Conservation (phyloP, 1,140 invertebrate species). For the Brachionus asplanchnoidis region DNA sequence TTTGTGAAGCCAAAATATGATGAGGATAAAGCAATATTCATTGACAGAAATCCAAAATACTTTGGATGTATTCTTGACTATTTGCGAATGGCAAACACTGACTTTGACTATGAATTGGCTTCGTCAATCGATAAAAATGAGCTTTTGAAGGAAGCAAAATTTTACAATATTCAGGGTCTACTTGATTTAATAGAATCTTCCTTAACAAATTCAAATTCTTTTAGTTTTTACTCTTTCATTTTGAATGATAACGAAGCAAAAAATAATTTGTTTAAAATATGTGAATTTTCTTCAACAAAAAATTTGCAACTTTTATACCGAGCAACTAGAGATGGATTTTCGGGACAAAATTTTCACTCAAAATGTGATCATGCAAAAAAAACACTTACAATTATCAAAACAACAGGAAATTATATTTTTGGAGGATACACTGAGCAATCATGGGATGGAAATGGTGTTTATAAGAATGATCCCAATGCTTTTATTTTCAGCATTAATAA, state of each 20-base stretch:
- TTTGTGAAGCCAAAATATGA: not conserved
- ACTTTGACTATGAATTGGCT: not conserved
- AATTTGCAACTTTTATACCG: slow-evolving; percentile 42
- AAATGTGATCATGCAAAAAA: slow-evolving; percentile 43
- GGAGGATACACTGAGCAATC: not conserved
- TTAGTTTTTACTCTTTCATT: not conserved
- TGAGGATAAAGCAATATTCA: not conserved
- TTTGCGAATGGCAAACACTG: not conserved
- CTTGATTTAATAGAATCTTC: not conserved
- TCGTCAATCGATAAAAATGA: not conserved
- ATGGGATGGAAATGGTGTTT: not conserved
- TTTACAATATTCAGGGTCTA: slow-evolving; percentile 22
- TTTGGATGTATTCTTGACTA: slow-evolving; percentile 17
- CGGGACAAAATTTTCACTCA: slow-evolving; percentile 42
- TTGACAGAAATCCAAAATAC: not conserved
- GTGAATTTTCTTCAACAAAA: not conserved
- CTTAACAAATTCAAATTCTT: no score
- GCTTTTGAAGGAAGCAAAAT: slow-evolving; percentile 12
- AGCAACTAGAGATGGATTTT: slow-evolving; percentile 43
- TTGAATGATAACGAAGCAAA: not conserved
- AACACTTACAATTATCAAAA: slow-evolving; percentile 44
- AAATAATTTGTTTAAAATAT: not conserved
- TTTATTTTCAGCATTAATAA: not conserved
- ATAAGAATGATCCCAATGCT: not conserved
- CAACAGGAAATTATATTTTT: slow-evolving; percentile 13